Base-by-base conservation (phyloP, 2,797 vertebrate genomes). In the Enteromius trimaculatus region DNA sequence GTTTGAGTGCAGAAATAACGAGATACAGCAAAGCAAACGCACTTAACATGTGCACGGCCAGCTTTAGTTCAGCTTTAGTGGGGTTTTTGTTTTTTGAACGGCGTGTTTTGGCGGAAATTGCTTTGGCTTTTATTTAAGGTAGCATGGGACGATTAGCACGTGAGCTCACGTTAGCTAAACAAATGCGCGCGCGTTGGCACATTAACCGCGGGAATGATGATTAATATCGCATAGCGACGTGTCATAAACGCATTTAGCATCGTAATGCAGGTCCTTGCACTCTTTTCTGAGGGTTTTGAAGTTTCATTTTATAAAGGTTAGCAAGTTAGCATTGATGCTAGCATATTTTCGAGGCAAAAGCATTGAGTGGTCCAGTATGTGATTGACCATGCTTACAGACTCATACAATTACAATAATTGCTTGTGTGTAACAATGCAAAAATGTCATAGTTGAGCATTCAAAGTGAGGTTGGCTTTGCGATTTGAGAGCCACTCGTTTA, bases 101-200 rank as follows among this genome's bases (percentile, higher is more conserved):
- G 88, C 92, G 94, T 93, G 94, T 93, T 94, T 95, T 94, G 93
- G 95, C 95, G 95, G 93, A 95, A 93, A 92, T 89, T 90, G 93
- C 91, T 94, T 94, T 94, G 93, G 89, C 87, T 95, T 95, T 95
- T 95, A 95, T 95, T 95, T 95, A 95, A 95, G 95, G 95, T 95
- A 95, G 95, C 95, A 92, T 95, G 94, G 93, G 90, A 80, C 91
- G 93, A 94, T 89, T 86, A 88, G 86, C 87, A 87, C 29, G 19
- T 53, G 19, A 51, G 21, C 72, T 34, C 49, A 37, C 21, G n/a
- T 53, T 68, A 78, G 77, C 23, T 55, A 82, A 44, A 34, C 23
- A 80, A 13, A 10, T 6, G 51, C 80, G 26, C 79, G 29, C 71
- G 21, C 47, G 39, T 74, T 84, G 90, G 90, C 92, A 92, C 77